Percentiles rank a stretch among this genome's conserved stretches.
Conservation (phyloP, 2,797 vertebrate genomes). For the Malurus leucopterus region DNA sequence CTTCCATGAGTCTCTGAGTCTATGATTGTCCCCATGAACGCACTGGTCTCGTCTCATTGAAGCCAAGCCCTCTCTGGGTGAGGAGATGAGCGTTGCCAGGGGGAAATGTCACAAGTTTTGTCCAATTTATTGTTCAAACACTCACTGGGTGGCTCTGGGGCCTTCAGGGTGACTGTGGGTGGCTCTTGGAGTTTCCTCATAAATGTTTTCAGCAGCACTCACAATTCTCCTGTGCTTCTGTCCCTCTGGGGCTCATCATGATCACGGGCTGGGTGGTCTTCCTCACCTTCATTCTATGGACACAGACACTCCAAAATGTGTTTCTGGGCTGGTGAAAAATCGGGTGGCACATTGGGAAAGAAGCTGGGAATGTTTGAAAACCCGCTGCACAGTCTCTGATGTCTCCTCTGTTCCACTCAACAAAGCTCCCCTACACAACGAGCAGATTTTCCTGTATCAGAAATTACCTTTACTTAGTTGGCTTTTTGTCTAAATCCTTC, state of each 20-base stretch:
- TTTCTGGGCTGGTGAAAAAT: not conserved
- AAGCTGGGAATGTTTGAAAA: not conserved
- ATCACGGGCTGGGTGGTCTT: not conserved
- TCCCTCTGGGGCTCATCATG: accelerated
- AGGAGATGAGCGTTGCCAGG: accelerated
- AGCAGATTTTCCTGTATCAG: not conserved
- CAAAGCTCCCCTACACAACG: not conserved
- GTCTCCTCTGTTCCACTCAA: not conserved
- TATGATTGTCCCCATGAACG: accelerated
- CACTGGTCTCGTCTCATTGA: accelerated
- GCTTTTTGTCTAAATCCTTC: conserved; percentile 45
- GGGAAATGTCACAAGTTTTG: not conserved
- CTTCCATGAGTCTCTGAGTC: accelerated
- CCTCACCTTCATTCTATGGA: not conserved
- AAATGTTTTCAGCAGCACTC: accelerated
- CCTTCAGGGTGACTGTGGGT: accelerated
- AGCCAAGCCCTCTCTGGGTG: accelerated
- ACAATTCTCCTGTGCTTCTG: accelerated
- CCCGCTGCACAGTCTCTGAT: not conserved
- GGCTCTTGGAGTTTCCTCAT: not conserved
- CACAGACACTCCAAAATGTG: not conserved
- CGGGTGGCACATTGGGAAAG: accelerated
- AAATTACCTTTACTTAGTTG: conserved; percentile 45
- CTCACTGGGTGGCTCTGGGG: not conserved
- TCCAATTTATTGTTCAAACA: accelerated